Evolutionary conservation across 2,113 vertebrate species (phyloP), one percentile per base, ranked within the genome.

Genomic region (Vicugna pacos): DNA sequence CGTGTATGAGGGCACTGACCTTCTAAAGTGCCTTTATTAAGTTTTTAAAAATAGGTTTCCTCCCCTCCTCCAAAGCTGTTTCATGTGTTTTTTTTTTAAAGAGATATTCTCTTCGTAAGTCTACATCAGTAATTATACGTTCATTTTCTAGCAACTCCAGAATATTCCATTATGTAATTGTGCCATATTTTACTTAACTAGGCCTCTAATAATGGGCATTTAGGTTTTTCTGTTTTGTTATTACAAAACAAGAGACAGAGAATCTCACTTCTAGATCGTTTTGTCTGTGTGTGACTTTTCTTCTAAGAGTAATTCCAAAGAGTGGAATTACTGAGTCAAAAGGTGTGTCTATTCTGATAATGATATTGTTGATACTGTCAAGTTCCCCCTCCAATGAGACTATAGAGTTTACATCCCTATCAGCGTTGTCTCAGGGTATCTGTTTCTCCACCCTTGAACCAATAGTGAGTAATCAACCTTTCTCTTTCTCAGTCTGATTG

Each of bases 181-280:
- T 80, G 72, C 56, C 35, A 46, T 89, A 67, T 90, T 80, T 95
- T 89, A 79, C 50, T 89, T 92, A 83, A 77, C 30, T 17, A 50
- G 26, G 6, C 6, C 15, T 58, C 69, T 92, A 64, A 65, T 76
- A 76, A 69, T 94, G 73, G 17, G 8, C 17, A 64, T 88, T 91
- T 70, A 77, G 56, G 67, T 76, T 86, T 94, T 82, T 92, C 46
- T 89, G 5, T 81, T 93, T 54, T 73, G 13, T 22, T 90, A 3
- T 81, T 93, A 67, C 1, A 64, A 69, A 90, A 92, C 64, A 72
- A 50, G 48, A 90, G 24, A 22, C 32, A 19, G 10, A 46, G 5
- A 32, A 11, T 86, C 12, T 67, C 58, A 50, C 20, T 91, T 13
- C 75, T 46, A 50, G 69, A 62, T 76, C 52, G 91, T 60, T 75